Evolutionary conservation across 1,140 invertebrate species (phyloP).

Genomic region (Bombus breviceps): DNA sequence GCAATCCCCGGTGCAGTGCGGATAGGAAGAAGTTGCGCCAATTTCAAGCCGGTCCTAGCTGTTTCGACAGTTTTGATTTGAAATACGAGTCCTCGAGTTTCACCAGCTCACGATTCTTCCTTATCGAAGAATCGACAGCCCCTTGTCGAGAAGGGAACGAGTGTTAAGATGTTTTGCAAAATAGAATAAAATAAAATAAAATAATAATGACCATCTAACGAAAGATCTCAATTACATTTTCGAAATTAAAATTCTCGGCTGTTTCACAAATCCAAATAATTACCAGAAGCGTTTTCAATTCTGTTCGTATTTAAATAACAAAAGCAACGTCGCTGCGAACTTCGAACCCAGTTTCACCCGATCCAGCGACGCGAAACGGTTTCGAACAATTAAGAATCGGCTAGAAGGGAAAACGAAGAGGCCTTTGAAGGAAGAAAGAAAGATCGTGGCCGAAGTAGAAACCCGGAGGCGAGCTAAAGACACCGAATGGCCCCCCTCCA

Average conservation of each 20-base stretch:
- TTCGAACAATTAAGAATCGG: background rate
- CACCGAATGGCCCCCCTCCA: background rate
- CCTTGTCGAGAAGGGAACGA: background rate
- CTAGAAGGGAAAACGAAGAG: background rate
- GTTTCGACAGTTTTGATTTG: conserved; percentile 54
- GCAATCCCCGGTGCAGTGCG: conserved; percentile 40
- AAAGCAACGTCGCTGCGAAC: background rate
- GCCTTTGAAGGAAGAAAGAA: background rate
- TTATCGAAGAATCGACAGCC: conserved; percentile 7
- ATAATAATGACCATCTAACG: no score
- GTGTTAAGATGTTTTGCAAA: background rate
- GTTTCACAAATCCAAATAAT: no score
- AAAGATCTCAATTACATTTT: background rate
- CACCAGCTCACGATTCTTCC: conserved; percentile 53
- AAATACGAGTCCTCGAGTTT: conserved; percentile 68
- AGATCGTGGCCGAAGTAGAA: background rate
- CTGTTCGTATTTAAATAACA: background rate
- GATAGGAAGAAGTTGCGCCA: conserved; percentile 54
- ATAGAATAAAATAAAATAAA: background rate
- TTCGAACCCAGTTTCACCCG: background rate
- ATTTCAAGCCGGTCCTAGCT: conserved; percentile 40
- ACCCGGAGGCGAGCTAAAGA: conserved; percentile 28
- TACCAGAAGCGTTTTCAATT: no score
- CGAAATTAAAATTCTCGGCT: background rate
- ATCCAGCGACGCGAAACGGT: background rate